Evolutionary conservation across 35 echinoderm and acorn worm species (phyloP).

Genomic region (Stichopus chloronotus): DNA sequence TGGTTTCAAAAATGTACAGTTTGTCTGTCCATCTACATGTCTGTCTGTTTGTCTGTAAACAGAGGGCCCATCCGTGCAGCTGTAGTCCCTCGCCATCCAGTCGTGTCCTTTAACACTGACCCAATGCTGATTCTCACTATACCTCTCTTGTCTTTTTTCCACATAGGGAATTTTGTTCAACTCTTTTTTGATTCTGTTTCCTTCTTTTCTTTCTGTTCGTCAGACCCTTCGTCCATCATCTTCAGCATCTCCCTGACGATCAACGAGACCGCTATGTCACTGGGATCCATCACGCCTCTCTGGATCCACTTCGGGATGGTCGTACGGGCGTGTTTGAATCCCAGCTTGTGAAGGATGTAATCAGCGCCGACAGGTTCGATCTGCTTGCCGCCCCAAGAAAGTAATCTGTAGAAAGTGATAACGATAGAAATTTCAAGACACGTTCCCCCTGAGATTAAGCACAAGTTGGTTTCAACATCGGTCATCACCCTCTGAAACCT

Average conservation of each 20-base stretch:
- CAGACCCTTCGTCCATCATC: conserved; percentile 70
- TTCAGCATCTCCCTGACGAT: conserved; percentile 76
- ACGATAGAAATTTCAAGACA: conserved; percentile 22
- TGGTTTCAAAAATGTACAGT: too few relatives aligned
- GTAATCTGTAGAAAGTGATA: conserved; percentile 49
- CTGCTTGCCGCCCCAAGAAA: conserved; percentile 94
- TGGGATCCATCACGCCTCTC: conserved; percentile 89
- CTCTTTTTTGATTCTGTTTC: conserved; percentile 4
- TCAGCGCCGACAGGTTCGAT: conserved; percentile 95
- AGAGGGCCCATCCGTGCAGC: too few relatives aligned
- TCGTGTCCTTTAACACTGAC: too few relatives aligned
- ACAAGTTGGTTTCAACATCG: not conserved
- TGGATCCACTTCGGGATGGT: conserved; percentile 99
- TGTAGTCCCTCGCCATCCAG: too few relatives aligned
- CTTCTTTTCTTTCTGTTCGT: conserved; percentile 33
- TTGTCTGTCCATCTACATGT: too few relatives aligned
- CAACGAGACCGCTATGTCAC: conserved; percentile 79
- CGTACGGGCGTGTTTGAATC: conserved; percentile 89
- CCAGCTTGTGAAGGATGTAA: conserved; percentile 93
- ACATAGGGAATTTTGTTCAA: not conserved
- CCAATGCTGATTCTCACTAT: too few relatives aligned
- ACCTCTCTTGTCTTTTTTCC: not conserved
- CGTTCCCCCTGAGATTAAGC: too few relatives aligned
- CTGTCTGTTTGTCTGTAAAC: too few relatives aligned
- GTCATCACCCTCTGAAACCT: too few relatives aligned